Conservation (phyloP, 2,797 vertebrate genomes). For the Calcarius lapponicus region DNA sequence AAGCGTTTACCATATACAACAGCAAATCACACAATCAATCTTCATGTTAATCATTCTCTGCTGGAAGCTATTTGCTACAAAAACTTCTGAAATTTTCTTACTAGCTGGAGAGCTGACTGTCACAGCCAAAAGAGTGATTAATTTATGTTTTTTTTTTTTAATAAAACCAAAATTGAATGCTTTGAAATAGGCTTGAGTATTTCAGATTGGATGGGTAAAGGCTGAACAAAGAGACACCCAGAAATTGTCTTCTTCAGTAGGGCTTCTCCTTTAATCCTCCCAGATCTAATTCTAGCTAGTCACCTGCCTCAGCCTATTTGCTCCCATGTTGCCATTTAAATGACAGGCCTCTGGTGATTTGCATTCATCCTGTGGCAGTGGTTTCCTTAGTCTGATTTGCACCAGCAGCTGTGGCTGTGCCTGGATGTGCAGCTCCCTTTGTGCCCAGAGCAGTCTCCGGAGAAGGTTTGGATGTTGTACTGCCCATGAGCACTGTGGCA, state of each 20-base stretch:
- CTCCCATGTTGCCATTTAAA: background rate
- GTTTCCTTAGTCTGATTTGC: background rate
- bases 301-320: background rate
- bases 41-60: slow-evolving; percentile 66
- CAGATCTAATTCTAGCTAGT: background rate
- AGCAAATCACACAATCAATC: slow-evolving; percentile 50
- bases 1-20: slow-evolving; percentile 38
- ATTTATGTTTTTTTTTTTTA: background rate
- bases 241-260: background rate
- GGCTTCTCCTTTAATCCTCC: background rate
- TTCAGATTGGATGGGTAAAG: background rate
- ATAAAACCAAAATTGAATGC: background rate
- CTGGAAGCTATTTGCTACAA: slow-evolving; percentile 57
- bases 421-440: background rate
- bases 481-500: background rate
- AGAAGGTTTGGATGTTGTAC: background rate
- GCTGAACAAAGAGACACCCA: background rate
- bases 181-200: background rate
- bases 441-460: background rate
- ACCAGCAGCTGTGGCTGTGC: background rate
- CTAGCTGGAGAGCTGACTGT: slow-evolving; percentile 13
- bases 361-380: background rate
- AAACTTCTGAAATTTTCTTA: slow-evolving; percentile 52
- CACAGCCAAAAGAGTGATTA: background rate
- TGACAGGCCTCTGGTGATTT: background rate